Base-by-base conservation (phyloP, 2,888 invertebrate species). In the Carpatolechia fugitivella region DNA sequence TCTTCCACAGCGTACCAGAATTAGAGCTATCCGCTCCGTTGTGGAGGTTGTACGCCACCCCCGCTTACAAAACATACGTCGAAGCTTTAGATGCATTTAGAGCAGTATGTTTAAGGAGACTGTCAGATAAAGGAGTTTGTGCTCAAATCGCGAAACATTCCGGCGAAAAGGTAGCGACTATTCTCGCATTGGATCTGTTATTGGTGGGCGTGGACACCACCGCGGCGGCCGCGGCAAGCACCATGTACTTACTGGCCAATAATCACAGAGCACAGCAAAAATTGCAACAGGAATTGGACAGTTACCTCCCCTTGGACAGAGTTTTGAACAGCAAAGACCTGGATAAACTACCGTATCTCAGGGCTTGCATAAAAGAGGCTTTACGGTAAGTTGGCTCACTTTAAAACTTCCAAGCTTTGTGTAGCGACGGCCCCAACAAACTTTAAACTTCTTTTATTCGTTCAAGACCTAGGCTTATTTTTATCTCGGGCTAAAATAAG, bases 161-260 rank as follows among this genome's bases (percentile, higher is more conserved):
- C 35, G 89, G 88, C 3, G 76, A 78, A 49, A 86, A 87, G 62
- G 82, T 83, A 55, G 94, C 95, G 10, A 93, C 94, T 6, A 93
- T 96, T 57, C 85, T 96, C 60, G 94, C 95, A 5, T 76, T 96
- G 56, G 96, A 96, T 76, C 86, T 96, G 61, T 91, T 96, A 63
- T 85, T 95, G 14, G 96, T 96, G 59, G 96, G 96, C 10, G 93
- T 96, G 1, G 95, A 95, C 73, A 96, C 96, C 85, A 95, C 95
- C 3, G 95, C 95, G 0, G 94, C 95, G 35, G 94, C 95, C 3
- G 92, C 93, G 13, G 93, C 95, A 0, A 95, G 95, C 58, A 93
- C 94, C 13, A 91, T 96, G 56, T 95, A 95, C 82, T 93, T 95
- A 72, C 78, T 96, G 62, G 93, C 95, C 6, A 93, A 92, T 67